These are phyloP conservation scores for Megalurothrips usitatus DNA, from an alignment of 2,888 invertebrate species.

Conservation along the genomic window DNA sequence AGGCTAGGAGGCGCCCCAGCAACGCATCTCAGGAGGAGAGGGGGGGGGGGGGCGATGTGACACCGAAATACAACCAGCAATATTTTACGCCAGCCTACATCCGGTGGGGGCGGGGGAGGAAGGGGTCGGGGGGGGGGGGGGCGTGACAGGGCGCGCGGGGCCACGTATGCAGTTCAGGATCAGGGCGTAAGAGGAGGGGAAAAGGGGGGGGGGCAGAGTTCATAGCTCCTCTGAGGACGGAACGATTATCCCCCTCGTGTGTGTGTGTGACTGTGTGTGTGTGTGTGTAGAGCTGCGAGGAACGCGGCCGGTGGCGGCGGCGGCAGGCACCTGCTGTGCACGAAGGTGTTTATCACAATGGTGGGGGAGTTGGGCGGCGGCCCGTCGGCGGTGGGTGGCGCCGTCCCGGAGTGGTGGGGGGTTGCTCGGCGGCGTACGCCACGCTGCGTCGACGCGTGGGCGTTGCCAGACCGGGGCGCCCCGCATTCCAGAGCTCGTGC, in stretches of 20 bases:
- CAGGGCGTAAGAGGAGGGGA: background rate
- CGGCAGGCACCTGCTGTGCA: background rate
- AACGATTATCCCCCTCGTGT: too few relatives aligned
- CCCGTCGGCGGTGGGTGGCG: background rate
- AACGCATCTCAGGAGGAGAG: background rate
- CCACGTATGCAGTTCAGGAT: too few relatives aligned
- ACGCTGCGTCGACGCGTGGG: background rate
- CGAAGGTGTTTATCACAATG: background rate
- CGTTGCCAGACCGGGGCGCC: background rate
- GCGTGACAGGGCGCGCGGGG: too few relatives aligned
- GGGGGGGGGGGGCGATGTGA: background rate
- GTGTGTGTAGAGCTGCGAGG: background rate
- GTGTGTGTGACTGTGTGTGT: too few relatives aligned
- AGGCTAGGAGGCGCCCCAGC: background rate
- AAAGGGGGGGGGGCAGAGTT: background rate
- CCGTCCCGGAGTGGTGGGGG: background rate
- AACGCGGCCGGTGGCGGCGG: background rate
- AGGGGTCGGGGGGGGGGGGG: background rate
- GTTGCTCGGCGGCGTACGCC: too few relatives aligned
- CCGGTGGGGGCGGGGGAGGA: constrained; percentile 5
- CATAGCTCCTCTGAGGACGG: too few relatives aligned
- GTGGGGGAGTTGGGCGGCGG: background rate
- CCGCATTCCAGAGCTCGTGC: constrained; percentile 1
- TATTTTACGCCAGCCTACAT: constrained; percentile 24
- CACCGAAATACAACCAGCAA: constrained; percentile 22